These are phyloP conservation scores for Microplitis deprimator DNA, from an alignment of 2,888 invertebrate species.

Conservation along the genomic window DNA sequence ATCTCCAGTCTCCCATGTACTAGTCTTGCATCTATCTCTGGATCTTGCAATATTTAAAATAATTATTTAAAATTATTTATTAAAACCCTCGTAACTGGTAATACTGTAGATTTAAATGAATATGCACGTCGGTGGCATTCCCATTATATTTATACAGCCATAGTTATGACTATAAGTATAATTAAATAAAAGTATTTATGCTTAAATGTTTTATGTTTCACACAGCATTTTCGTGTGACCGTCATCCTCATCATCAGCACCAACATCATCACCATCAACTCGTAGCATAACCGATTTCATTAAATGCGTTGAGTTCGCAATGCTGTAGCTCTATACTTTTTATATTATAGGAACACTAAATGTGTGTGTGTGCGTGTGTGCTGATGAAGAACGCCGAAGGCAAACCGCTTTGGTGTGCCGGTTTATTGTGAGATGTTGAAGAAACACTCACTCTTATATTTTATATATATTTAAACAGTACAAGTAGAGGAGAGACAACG, in stretches of 20 bases:
- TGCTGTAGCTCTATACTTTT: not conserved
- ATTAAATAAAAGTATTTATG: not conserved
- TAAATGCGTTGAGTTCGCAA: not conserved
- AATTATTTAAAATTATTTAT: too few species aligned
- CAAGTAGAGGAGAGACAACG: not conserved
- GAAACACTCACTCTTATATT: constrained; percentile 10
- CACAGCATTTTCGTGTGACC: constrained; percentile 1
- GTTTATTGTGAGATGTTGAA: constrained; percentile 43
- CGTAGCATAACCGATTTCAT: not conserved
- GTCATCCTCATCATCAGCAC: not conserved
- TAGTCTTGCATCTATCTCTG: not conserved
- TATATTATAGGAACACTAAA: not conserved
- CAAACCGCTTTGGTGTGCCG: constrained; percentile 57
- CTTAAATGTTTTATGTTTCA: not conserved
- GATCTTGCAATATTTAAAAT: not conserved
- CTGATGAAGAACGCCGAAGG: constrained; percentile 52
- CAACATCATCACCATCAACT: not conserved
- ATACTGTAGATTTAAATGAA: too few species aligned
- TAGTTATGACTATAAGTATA: not conserved
- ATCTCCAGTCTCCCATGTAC: not conserved
- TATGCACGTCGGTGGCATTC: too few species aligned
- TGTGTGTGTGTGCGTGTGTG: constrained; percentile 4
- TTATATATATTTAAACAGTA: constrained; percentile 8
- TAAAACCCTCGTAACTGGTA: too few species aligned
- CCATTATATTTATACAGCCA: not conserved